Evolutionary conservation across 2,797 vertebrate genomes (phyloP), one percentile per base, ranked within the genome.

Genomic region (Onychomys torridus): DNA sequence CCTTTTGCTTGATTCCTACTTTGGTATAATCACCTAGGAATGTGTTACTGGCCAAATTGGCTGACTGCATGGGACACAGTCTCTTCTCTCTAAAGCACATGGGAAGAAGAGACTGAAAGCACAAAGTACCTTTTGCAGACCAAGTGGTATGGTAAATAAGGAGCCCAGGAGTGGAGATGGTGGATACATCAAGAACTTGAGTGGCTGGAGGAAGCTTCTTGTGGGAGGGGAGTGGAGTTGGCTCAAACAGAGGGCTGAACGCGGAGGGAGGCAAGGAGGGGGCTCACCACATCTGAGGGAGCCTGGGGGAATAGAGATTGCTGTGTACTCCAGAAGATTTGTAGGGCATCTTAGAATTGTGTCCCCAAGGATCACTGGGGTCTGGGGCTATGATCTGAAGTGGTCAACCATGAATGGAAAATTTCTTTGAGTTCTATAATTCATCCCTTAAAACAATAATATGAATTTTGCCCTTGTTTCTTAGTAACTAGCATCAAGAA

Each of bases 121-220:
- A 3, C 27, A n/a, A 90, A 83, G 71, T 7, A 2, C 73, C 73
- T 27, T 94, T 43, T 43, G 32, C 61, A 40, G 67, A 67, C 19
- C 6, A 61, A 17, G 43, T 23, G 43, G 43, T 37, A 55, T 89
- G 71, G 37, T 32, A 46, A 65, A 21, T 6, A 37, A 52, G 25
- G 69, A 84, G 59, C 23, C 13, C 17, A n/a, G 81, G 43, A 13
- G 49, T 29, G 49, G 57, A 84, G 81, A n/a, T 55, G 57, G 63
- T 19, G 8, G 11, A 23, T 27, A 8, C 11, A 2, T 0, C 19
- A 40, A 49, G 49, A 52, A 29, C 49, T 0, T 0, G 29, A n/a
- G 57, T 0, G 1, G 13, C 0, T 1, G 40, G 27, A 29, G 40
- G 67, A 55, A 17, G 25, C 63, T 71, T 57, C n/a, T 40, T 63